Evolutionary conservation across 2,113 vertebrate species (phyloP), one percentile per base, ranked within the genome.

Genomic region (Todiramphus saurophagus): DNA sequence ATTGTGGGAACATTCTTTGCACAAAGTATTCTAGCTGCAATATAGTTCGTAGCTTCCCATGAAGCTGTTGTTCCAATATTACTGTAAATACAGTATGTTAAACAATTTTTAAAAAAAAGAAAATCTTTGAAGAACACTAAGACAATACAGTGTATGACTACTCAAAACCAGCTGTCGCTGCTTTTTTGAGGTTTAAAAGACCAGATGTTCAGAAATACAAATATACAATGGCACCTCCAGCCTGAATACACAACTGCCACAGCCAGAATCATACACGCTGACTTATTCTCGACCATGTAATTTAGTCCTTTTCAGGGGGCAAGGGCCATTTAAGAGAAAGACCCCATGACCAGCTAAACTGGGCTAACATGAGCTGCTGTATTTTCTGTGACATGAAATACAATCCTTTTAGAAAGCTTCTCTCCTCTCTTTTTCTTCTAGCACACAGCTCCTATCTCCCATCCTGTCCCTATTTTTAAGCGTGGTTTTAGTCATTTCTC

Each of bases 31-130:
- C 72, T 94, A 43, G 41, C 86, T 91, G 75, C 13, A 33, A 43
- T 66, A 67, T 12, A 69, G 80, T 79, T 82, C 55, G 79, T 84
- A 87, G 62, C 89, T 96, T 95, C 90, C 92, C 89, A 94, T 87
- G 77, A 84, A 94, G 39, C 20, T 53, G 50, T 21, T 84, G n/a
- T 70, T 94, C 48, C 63, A 91, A 50, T 55, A 53, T 82, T 84
- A 87, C 79, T 95, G 85, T 87, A 94, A 94, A 87, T 92, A 89
- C 91, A 81, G 30, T 75, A 79, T 51, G n/a, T 58, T 92, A 69
- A 95, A 90, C 10, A 73, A 73, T 46, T 30, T 51, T 10, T 9
- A 4, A 16, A 20, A 39, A 17, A 50, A 56, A n/a, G 44, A n/a
- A 55, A 7, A 18, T 13, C 18, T 62, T 88, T 33, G 50, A 81